Base-by-base conservation (phyloP, 1,140 invertebrate genomes). In the Dinothrombium tinctorium region DNA sequence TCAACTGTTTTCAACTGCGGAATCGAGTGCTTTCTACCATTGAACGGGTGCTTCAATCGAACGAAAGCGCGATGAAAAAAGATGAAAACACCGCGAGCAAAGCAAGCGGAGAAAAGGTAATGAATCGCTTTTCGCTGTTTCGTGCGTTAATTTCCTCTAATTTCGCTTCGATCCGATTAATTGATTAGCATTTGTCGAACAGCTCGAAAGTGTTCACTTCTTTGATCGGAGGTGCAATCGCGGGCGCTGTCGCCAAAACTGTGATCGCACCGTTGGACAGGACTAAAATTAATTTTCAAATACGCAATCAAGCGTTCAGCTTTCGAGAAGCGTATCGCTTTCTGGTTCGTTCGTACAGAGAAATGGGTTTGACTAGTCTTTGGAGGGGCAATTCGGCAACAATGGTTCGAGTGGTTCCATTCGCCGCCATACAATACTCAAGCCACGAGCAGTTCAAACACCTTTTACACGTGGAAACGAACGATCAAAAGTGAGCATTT, bases 351-450 rank as follows among this genome's bases (percentile, higher is more conserved):
- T 50, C 50, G 25, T 54, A 50, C 40, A 32, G 40, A 20, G 35
- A 44, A 29, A 26, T 40, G 41, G 68, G 92, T 3, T 56, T 84
- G 17, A 47, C 73, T 6, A 75, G 75, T 43, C 59, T 98, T 44
- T 99, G 87, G 84, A 63, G 90, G 31, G 92, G 92, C 9, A 98
- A 98, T 65, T 86, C 82, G 46, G 92, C 90, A 1, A 96, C 89
- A 0, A 87, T 98, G 83, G 80, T 79, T 0, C 65, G 90, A 33
- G 90, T 98, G 47, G 65, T 95, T 28, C 92, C 92, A 2, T 94
- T 96, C 60, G 86, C 90, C 35, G 81, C 90, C 11, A 81, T 96
- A 43, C 90, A 98, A 60, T 99, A 95, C 57, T 76, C 83, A 0
- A 71, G 87, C 19, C 84, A 95, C 60, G 92, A 96, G 64, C 86